Base-by-base conservation (phyloP, 92 coral and sea anemone genomes). In the Heliopora coerulea region DNA sequence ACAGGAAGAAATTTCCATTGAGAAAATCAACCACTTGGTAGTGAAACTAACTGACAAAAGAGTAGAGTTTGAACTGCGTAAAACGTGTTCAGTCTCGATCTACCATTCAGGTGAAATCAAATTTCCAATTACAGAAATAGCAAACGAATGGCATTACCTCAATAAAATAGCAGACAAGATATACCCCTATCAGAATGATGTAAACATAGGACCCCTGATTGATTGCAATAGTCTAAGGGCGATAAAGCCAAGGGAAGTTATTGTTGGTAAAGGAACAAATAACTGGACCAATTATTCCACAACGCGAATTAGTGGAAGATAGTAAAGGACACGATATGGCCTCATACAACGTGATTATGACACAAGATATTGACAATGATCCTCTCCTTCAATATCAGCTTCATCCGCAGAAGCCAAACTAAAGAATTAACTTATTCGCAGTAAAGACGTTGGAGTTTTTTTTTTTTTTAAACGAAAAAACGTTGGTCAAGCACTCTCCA, bases 131-230 rank as follows among this genome's bases (percentile, higher is more conserved):
- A n/a, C 84, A 11, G 81, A 48, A 13, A 79, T 58, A 4, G 84
- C 88, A 10, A 50, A 54, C 15, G n/a, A 17, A 1, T 80, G 88
- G 82, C 59, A 79, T 11, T 82, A 84, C 18, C 69, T 84, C 11
- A 6, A 54, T 25, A 37, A 60, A 10, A 60, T 79, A 3, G 26
- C 74, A 35, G 54, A 74, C 31, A 48, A 62, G 49, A 74, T 78
- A 12, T 59, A 57, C 21, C 82, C 82, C 17, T 30, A 25, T 26
- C 58, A 62, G 28, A 54, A 57, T 1, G 52, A 32, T 0, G 8
- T 62, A 30, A 54, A 56, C 1, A 50, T 80, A 19, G 84, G 79
- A 2, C 9, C 67, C 25, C 57, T 67, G n/a, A 56, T 79, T 8
- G 59, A 67, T 1, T 79, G 83, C 49, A 79, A 68, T 27, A 68